Evolutionary conservation across 2,888 invertebrate species (phyloP).

Genomic region (Leucania comma): DNA sequence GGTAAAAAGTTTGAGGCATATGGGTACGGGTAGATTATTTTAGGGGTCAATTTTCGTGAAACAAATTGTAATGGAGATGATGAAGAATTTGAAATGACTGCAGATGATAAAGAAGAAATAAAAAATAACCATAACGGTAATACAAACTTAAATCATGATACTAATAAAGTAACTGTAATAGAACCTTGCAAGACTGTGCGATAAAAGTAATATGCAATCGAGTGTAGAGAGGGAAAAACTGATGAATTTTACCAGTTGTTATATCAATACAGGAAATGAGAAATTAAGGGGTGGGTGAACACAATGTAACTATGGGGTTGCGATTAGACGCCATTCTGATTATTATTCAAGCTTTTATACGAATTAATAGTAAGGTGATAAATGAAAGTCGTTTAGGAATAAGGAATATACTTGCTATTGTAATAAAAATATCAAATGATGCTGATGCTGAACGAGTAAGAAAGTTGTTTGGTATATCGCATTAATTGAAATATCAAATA

Average conservation of each 20-base stretch:
- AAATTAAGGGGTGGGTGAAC: conserved; percentile 64
- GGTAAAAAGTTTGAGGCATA: not conserved
- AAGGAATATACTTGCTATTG: not conserved
- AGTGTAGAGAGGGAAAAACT: conserved; percentile 14
- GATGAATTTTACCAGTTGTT: conserved; percentile 62
- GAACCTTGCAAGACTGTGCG: not conserved
- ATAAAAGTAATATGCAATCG: conserved; percentile 1
- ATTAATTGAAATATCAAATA: not conserved
- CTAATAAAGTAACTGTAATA: not conserved
- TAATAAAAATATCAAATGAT: not conserved
- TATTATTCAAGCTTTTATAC: conserved; percentile 39
- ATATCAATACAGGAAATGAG: conserved; percentile 73
- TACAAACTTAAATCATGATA: not conserved
- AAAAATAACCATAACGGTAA: not conserved
- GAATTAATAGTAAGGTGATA: conserved; percentile 18
- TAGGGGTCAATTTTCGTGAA: not conserved
- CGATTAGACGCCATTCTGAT: conserved; percentile 24
- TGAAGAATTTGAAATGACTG: not conserved
- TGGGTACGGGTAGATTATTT: not conserved
- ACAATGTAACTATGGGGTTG: conserved; percentile 53
- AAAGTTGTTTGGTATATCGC: not conserved
- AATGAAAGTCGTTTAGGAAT: not conserved
- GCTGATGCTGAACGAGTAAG: too few relatives aligned
- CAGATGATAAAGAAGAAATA: not conserved
- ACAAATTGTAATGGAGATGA: too few relatives aligned